Conservation (phyloP, 2,797 vertebrate species). For the Merluccius polli region DNA sequence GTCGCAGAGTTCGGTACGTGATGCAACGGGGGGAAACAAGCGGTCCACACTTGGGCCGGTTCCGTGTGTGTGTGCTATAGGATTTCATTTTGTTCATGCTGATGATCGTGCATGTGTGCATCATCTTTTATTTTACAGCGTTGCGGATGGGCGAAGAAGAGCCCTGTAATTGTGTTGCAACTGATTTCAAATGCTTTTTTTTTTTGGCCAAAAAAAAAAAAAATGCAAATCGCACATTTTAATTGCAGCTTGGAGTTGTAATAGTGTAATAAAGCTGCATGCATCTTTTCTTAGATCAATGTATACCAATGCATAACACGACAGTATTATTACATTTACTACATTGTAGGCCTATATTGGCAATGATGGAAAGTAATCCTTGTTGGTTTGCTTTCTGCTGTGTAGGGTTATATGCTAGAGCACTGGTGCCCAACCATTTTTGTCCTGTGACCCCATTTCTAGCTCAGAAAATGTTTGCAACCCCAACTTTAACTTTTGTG, state of each 20-base stretch:
- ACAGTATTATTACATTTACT: background rate
- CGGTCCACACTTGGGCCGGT: no score
- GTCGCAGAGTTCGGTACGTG: conserved; percentile 91
- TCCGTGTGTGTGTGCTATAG: no score
- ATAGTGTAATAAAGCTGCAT: background rate
- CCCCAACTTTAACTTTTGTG: no score
- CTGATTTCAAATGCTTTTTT: background rate
- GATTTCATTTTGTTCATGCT: background rate
- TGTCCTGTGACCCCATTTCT: no score
- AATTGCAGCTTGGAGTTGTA: background rate
- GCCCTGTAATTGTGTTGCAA: background rate
- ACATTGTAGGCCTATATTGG: no score
- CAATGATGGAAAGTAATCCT: no score
- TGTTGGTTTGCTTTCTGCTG: no score
- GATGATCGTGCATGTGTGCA: background rate
- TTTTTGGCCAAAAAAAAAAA: no score
- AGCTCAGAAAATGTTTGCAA: no score
- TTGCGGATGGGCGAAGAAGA: background rate
- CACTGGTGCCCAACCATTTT: no score
- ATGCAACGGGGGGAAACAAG: no score
- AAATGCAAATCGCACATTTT: background rate
- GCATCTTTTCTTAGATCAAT: background rate
- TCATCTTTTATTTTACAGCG: background rate
- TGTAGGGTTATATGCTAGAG: no score
- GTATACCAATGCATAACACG: background rate